phyloP scores from a whole-genome alignment of 2,888 invertebrate species.

The Dynastes hyllus region DNA sequence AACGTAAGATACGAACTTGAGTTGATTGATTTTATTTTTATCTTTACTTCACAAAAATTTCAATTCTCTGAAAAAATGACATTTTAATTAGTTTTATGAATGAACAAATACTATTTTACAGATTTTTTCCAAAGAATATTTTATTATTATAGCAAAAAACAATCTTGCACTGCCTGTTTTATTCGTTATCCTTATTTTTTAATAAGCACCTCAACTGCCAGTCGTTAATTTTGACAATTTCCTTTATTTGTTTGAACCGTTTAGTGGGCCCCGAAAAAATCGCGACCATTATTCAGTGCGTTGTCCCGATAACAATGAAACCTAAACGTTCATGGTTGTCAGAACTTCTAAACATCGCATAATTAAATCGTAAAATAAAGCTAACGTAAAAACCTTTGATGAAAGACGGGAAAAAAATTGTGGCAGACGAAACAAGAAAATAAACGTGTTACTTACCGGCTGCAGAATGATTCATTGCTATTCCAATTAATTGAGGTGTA shows the following conservation, averaged over 20 bases:
- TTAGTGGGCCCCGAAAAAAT: not conserved
- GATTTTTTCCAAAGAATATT: no score
- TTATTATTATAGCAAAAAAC: no score
- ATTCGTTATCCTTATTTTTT: no score
- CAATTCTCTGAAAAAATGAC: no score
- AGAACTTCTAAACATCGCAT: conserved; percentile 13
- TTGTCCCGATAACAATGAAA: conserved; percentile 3
- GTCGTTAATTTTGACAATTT: not conserved
- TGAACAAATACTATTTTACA: no score
- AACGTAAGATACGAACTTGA: no score
- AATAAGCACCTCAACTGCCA: no score
- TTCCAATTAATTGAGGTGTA: conserved; percentile 7
- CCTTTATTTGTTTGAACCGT: not conserved
- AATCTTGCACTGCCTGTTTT: no score
- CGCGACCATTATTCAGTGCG: not conserved
- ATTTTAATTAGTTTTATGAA: no score
- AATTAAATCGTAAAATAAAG: conserved; percentile 17
- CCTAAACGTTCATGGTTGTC: conserved; percentile 24
- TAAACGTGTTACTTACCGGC: conserved; percentile 18
- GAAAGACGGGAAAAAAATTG: conserved; percentile 14
- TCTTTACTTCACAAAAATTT: no score
- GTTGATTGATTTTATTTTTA: no score
- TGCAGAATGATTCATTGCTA: conserved; percentile 24
- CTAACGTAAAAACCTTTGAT: conserved; percentile 13
- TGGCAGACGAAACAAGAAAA: not conserved